These are phyloP conservation scores for Pontoporia blainvillei DNA, from an alignment of 2,113 vertebrate genomes.

Conservation along the genomic window DNA sequence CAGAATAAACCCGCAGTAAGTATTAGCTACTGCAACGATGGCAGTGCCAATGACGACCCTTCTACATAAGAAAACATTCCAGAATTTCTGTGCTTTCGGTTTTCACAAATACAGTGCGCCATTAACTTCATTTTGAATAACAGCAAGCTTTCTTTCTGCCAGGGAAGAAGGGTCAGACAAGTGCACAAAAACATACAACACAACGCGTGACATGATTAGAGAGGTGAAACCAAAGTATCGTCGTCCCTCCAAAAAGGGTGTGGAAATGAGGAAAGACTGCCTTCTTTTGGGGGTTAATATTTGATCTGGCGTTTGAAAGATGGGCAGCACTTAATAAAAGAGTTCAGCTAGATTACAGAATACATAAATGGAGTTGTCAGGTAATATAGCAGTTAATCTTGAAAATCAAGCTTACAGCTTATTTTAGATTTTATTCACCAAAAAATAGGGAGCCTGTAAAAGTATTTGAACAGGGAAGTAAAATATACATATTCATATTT, in stretches of 20 bases:
- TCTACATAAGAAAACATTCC: background rate
- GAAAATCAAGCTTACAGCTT: background rate
- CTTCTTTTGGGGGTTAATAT: background rate
- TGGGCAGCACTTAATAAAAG: background rate
- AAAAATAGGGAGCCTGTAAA: background rate
- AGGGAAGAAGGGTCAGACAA: background rate
- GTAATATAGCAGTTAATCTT: background rate
- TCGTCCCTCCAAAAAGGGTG: background rate
- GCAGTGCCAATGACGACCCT: background rate
- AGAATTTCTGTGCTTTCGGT: background rate
- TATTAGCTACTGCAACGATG: background rate
- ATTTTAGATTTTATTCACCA: slow-evolving; percentile 7
- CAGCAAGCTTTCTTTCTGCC: background rate
- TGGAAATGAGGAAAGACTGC: background rate
- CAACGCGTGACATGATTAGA: background rate
- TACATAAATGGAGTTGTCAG: background rate
- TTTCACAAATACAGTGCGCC: background rate
- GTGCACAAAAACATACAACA: background rate
- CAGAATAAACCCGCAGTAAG: background rate
- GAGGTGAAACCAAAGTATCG: background rate
- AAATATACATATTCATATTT: background rate
- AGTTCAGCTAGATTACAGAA: background rate
- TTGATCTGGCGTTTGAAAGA: background rate
- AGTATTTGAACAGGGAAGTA: background rate
- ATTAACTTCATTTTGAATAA: background rate